phyloP scores from a whole-genome alignment of 1,140 invertebrate species.

The Pachyrhynchus sulphureomaculatus region DNA sequence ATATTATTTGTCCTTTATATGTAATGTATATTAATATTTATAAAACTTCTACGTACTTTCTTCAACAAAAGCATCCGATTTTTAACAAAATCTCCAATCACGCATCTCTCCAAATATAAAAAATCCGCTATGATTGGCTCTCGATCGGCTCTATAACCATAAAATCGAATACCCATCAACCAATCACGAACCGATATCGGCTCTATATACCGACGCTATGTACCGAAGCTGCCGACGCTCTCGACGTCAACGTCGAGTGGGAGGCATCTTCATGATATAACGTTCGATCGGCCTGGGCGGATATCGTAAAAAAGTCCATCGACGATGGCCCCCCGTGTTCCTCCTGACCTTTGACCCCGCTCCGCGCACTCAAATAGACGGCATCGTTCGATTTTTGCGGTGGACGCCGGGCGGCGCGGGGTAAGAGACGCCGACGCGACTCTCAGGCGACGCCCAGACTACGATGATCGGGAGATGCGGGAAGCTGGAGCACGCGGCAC shows the following conservation, averaged over 20 bases:
- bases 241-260: background rate
- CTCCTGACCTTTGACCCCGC: conserved; percentile 19
- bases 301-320: conserved; percentile 46
- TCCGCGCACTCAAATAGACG: conserved; percentile 44
- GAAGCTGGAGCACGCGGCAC: conserved; percentile 10
- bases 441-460: conserved; percentile 41
- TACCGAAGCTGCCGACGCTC: conserved; percentile 11
- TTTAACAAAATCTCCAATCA: too few species aligned
- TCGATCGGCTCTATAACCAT: conserved; percentile 1
- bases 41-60: too few species aligned
- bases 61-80: too few species aligned
- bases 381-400: conserved; percentile 45
- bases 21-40: too few species aligned
- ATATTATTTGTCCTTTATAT: too few species aligned
- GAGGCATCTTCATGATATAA: conserved; percentile 10
- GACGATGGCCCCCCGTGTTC: conserved; percentile 19
- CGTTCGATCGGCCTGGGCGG: conserved; percentile 19
- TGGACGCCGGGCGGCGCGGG: conserved; percentile 32
- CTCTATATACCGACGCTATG: conserved; percentile 23
- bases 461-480: conserved; percentile 17
- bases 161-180: conserved; percentile 32
- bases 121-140: conserved; percentile 7
- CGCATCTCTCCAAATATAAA: background rate
- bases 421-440: conserved; percentile 29
- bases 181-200: conserved; percentile 25